Conservation (phyloP, 1,140 invertebrate genomes). For the Forficula auricularia region DNA sequence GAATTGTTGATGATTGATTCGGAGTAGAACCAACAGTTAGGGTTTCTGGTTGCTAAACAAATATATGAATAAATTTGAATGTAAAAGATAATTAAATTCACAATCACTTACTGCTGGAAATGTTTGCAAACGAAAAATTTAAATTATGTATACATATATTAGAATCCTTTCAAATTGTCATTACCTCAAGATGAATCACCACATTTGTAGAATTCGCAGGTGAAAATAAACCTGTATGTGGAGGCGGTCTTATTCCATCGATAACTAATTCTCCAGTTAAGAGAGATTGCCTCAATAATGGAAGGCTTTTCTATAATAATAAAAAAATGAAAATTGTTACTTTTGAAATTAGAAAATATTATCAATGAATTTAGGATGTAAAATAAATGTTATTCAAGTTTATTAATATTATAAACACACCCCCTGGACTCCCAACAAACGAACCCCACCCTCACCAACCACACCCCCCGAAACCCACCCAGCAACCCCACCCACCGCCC, state of each 20-base stretch:
- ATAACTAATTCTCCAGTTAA: conserved; percentile 83
- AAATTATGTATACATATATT: too few relatives aligned
- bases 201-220: conserved; percentile 25
- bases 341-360: too few relatives aligned
- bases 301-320: conserved; percentile 74
- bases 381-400: too few relatives aligned
- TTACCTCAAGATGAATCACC: conserved; percentile 20
- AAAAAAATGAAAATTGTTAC: conserved; percentile 11
- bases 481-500: too few relatives aligned
- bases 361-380: too few relatives aligned
- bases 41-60: conserved; percentile 12
- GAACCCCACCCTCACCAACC: too few relatives aligned
- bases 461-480: too few relatives aligned
- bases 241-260: conserved; percentile 83
- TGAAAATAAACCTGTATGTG: conserved; percentile 23
- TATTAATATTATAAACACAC: too few relatives aligned
- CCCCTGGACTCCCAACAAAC: too few relatives aligned
- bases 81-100: too few relatives aligned
- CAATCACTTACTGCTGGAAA: conserved; percentile 39
- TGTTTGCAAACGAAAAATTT: conserved; percentile 37
- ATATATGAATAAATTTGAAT: conserved; percentile 31
- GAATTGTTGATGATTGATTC: conserved; percentile 5
- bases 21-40: conserved; percentile 7
- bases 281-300: conserved; percentile 75
- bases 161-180: too few relatives aligned